Evolutionary conservation across 2,797 vertebrate species (phyloP), one percentile per base, ranked within the genome.

Genomic region (Echeneis naucrates): DNA sequence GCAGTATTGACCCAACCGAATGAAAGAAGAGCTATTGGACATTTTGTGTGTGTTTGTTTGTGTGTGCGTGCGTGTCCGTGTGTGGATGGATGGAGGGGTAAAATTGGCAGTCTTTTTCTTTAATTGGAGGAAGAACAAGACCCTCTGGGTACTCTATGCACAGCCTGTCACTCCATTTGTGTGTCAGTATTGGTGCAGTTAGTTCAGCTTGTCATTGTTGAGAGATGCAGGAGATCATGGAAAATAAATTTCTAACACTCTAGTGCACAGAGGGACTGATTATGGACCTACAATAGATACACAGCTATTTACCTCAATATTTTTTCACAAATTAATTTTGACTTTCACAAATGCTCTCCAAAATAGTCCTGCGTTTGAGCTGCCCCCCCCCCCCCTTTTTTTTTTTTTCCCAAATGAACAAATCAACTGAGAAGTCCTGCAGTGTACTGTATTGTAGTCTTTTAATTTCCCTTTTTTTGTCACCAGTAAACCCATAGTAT

Each of bases 61-160:
- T 45, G 50, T 47, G 67, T 21, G 42, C 70, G 37, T 64, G 63
- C 60, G 57, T 75, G 60, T 62, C 23, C 55, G 40, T 56, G 47
- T 58, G 60, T 63, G 38, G 26, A 40, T 53, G n/a, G 83, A 72
- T 83, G 72, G 67, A 77, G 54, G 77, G 81, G 61, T 81, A 75
- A 75, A 84, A 82, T 72, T 84, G 86, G 82, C 85, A 74, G 78
- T 87, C 81, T 84, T 85, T 86, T 80, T 90, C 75, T 83, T 89
- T 89, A 89, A 90, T 89, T 90, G 87, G 83, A 87, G 78, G 62
- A 83, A 75, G 71, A 88, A 86, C 72, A 67, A 79, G 81, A 73
- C 73, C 83, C 84, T 80, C 64, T 69, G 87, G 87, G 80, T 80
- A 33, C 74, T 77, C 58, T 62, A 53, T 81, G 75, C 45, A 23